A percentile compares a stretch with the other conserved stretches of the same genome.
These are phyloP conservation scores for Copidosoma aretas DNA, from an alignment of 2,888 invertebrate species.

Conservation along the genomic window DNA sequence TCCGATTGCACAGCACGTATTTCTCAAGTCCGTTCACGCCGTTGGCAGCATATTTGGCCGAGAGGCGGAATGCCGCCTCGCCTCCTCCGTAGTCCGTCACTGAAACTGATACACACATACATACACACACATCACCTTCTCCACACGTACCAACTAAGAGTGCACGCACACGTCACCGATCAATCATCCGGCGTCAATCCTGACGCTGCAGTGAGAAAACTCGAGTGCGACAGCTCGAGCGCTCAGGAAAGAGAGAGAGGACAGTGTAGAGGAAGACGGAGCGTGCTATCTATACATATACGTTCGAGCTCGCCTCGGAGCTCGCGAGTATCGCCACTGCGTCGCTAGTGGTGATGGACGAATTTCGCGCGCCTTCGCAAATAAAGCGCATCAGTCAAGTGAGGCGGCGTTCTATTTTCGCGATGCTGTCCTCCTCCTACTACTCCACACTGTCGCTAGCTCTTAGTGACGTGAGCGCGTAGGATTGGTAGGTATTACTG, in stretches of 20 bases:
- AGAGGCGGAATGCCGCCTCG: background rate
- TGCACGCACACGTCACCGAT: slow-evolving; percentile 13
- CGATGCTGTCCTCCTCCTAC: background rate
- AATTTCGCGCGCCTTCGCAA: slow-evolving; percentile 42
- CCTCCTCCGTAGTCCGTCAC: background rate
- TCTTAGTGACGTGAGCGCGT: slow-evolving; percentile 6
- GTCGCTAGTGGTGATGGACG: slow-evolving; percentile 34
- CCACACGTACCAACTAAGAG: no score
- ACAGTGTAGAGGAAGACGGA: slow-evolving; percentile 10
- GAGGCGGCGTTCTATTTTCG: slow-evolving; percentile 39
- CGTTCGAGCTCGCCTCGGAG: slow-evolving; percentile 18
- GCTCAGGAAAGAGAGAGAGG: background rate
- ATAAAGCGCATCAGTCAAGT: slow-evolving; percentile 43
- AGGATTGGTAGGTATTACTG: no score
- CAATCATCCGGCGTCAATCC: slow-evolving; percentile 32
- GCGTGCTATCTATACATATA: slow-evolving; percentile 31
- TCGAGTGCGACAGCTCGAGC: background rate
- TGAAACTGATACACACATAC: no score
- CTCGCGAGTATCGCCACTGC: background rate
- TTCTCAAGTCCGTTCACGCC: background rate
- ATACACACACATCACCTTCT: no score
- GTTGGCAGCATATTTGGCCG: background rate
- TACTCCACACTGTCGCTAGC: background rate
- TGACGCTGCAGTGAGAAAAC: slow-evolving; percentile 27
- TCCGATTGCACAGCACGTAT: background rate